These are phyloP conservation scores for Paguma larvata DNA, from an alignment of 2,797 vertebrate genomes.

Conservation along the genomic window DNA sequence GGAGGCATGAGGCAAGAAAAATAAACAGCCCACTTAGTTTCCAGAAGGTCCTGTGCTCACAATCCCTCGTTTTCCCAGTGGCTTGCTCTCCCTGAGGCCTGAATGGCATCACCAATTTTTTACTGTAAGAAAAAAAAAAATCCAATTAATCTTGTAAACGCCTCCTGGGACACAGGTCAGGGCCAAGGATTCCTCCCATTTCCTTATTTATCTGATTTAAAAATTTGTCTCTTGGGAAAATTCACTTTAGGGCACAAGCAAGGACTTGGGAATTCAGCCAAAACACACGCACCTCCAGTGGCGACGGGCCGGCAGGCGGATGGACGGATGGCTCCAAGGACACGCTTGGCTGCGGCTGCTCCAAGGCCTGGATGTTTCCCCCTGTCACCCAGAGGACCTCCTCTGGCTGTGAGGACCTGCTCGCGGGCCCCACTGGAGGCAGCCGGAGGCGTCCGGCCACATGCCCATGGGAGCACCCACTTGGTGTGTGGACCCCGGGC, in stretches of 20 bases:
- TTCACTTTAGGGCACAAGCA: constrained; percentile 71
- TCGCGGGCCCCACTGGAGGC: neutral
- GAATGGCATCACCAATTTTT: constrained; percentile 68
- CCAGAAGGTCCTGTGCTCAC: neutral
- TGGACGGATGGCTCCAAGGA: constrained; percentile 65
- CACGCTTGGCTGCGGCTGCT: constrained; percentile 50
- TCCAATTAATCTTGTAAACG: constrained; percentile 81
- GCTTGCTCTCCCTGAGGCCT: constrained; percentile 40
- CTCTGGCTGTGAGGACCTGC: neutral
- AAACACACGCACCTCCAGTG: constrained; percentile 81
- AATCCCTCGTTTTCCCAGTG: neutral
- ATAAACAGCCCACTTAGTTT: constrained; percentile 37
- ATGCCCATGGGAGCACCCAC: neutral
- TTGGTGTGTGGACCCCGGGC: neutral
- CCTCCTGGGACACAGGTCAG: constrained; percentile 68
- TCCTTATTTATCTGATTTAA: constrained; percentile 77
- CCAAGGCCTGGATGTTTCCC: neutral
- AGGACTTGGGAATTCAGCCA: constrained; percentile 77
- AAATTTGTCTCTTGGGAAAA: constrained; percentile 62
- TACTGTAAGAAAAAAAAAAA: constrained; percentile 60
- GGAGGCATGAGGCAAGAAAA: constrained; percentile 32
- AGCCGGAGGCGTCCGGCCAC: neutral
- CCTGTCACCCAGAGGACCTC: neutral
- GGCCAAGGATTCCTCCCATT: constrained; percentile 65
- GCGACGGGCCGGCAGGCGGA: neutral